A percentile compares a stretch with the other conserved stretches of the same genome.
Evolutionary conservation across 1,140 invertebrate genomes (phyloP).

Genomic region (Reticulitermes speratus): DNA sequence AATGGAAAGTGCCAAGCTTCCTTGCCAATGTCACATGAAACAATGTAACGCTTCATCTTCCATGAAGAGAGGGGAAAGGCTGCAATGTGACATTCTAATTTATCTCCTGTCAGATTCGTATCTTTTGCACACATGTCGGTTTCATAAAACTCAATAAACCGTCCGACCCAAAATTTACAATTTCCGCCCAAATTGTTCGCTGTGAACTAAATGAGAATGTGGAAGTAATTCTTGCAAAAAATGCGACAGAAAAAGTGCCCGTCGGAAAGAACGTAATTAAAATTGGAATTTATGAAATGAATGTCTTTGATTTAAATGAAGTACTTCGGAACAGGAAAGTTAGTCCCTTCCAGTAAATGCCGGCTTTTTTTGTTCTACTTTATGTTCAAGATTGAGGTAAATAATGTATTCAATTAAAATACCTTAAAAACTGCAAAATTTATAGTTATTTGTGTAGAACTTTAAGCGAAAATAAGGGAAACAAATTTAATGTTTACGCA

Average conservation of each 20-base stretch:
- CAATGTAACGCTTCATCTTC: not conserved
- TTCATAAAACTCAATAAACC: not conserved
- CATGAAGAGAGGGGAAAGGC: not conserved
- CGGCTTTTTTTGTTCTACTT: too few relatives aligned
- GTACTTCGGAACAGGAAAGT: too few relatives aligned
- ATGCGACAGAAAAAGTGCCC: not conserved
- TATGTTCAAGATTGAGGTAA: too few relatives aligned
- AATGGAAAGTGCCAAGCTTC: constrained; percentile 2
- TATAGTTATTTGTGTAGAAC: too few relatives aligned
- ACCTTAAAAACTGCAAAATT: too few relatives aligned
- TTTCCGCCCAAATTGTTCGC: not conserved
- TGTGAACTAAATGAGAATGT: not conserved
- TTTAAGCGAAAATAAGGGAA: too few relatives aligned
- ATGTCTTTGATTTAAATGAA: too few relatives aligned
- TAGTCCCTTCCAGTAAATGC: too few relatives aligned
- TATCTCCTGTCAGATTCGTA: not conserved
- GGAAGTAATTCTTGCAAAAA: not conserved
- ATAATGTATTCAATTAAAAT: too few relatives aligned
- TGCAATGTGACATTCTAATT: not conserved
- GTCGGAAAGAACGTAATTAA: not conserved
- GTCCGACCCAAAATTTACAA: not conserved
- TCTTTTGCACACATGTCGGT: not conserved
- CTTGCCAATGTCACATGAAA: not conserved
- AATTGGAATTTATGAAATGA: not conserved
- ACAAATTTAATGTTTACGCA: too few relatives aligned